A percentile compares a stretch with the other conserved stretches of the same genome.
Evolutionary conservation across 2,888 invertebrate species (phyloP).

Genomic region (Stenodema calcarata): DNA sequence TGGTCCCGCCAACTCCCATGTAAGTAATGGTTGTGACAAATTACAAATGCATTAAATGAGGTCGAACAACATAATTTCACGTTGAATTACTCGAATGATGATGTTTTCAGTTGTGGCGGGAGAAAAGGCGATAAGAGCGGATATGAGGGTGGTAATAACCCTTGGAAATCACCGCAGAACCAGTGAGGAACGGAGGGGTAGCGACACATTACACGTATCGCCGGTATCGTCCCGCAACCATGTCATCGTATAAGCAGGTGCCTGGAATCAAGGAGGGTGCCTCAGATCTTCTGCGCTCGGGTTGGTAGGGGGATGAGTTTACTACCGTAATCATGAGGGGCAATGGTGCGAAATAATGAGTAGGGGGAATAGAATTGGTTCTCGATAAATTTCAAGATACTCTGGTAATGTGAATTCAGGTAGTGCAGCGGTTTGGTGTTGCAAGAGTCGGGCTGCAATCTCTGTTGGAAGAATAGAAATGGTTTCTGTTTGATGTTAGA

Average conservation of each 20-base stretch:
- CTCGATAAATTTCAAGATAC: no score
- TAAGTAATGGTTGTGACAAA: neutral
- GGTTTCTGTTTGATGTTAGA: no score
- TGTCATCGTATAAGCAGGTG: neutral
- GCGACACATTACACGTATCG: neutral
- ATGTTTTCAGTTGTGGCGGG: neutral
- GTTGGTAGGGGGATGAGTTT: neutral
- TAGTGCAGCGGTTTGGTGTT: no score
- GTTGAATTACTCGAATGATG: neutral
- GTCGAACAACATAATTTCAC: neutral
- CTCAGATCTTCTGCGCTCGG: neutral
- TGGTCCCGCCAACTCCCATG: no score
- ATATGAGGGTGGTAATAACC: conserved; percentile 5
- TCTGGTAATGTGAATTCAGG: no score
- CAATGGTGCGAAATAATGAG: neutral
- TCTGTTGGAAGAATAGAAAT: no score
- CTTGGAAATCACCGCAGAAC: neutral
- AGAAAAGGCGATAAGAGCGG: neutral
- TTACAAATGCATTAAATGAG: neutral
- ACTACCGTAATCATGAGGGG: neutral
- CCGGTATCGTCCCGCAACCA: neutral
- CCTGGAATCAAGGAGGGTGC: neutral
- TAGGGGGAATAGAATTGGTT: neutral
- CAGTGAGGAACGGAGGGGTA: neutral
- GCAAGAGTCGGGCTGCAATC: no score